These are phyloP conservation scores for Hydrotaea cyrtoneurina DNA, from an alignment of 2,888 invertebrate species.

Conservation along the genomic window DNA sequence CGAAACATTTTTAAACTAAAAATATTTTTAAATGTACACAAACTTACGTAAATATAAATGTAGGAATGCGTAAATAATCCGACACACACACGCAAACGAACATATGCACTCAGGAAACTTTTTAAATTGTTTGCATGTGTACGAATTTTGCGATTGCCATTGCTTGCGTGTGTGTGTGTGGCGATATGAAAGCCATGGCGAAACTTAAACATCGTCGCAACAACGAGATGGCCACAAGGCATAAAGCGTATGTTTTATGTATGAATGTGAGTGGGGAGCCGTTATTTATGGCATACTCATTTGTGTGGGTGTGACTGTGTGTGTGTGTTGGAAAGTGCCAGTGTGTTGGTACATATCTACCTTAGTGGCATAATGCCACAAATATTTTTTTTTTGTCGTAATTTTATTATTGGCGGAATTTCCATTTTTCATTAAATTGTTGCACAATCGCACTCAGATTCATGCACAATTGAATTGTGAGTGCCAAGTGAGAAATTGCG, in stretches of 20 bases:
- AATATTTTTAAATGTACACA: too few relatives aligned
- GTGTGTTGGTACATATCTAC: not conserved
- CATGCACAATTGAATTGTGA: slow-evolving; percentile 23
- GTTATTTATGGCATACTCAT: not conserved
- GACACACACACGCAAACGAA: too few relatives aligned
- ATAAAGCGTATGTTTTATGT: not conserved
- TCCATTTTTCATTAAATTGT: slow-evolving; percentile 33
- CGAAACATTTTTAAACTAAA: too few relatives aligned
- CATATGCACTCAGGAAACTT: too few relatives aligned
- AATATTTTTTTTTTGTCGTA: slow-evolving; percentile 23
- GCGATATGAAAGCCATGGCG: not conserved
- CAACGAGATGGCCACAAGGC: not conserved
- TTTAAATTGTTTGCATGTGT: too few relatives aligned
- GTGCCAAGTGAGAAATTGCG: too few relatives aligned
- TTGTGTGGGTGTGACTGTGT: too few relatives aligned
- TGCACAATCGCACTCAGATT: slow-evolving; percentile 19
- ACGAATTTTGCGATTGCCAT: too few relatives aligned
- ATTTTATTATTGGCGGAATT: slow-evolving; percentile 28
- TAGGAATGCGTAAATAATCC: too few relatives aligned
- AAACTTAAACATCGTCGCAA: slow-evolving; percentile 4
- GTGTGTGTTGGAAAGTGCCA: too few relatives aligned
- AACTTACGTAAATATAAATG: too few relatives aligned
- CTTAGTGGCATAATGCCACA: slow-evolving; percentile 29
- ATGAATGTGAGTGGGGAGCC: not conserved
- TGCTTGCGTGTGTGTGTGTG: too few relatives aligned